Conservation (phyloP, 2,888 invertebrate species). For the Serripes groenlandicus region DNA sequence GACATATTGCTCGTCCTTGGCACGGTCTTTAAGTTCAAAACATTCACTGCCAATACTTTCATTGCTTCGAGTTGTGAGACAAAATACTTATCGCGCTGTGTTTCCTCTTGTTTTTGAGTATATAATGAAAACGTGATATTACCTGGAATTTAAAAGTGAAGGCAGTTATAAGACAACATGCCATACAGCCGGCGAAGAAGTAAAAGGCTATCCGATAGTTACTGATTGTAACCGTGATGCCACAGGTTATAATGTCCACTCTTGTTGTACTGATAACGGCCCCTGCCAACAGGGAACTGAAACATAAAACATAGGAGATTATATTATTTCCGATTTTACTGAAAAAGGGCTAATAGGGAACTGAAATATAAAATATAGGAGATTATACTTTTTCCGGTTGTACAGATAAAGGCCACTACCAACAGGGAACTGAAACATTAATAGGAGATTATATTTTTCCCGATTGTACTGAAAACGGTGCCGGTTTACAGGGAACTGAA, state of each 20-base stretch:
- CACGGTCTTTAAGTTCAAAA: too few relatives aligned
- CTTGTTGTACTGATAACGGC: slow-evolving; percentile 62
- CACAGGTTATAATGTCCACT: slow-evolving; percentile 46
- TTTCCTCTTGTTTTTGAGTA: too few relatives aligned
- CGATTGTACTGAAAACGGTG: too few relatives aligned
- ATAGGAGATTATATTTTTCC: background rate
- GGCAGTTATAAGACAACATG: slow-evolving; percentile 59
- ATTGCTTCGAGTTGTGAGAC: too few relatives aligned
- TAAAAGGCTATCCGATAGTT: slow-evolving; percentile 69
- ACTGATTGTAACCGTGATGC: slow-evolving; percentile 53
- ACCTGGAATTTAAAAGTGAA: slow-evolving; percentile 69
- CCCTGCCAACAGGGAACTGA: slow-evolving; percentile 65
- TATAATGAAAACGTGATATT: too few relatives aligned
- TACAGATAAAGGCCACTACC: slow-evolving; percentile 55
- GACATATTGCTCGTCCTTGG: too few relatives aligned
- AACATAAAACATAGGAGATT: background rate
- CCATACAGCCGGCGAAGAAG: slow-evolving; percentile 68
- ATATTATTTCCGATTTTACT: too few relatives aligned
- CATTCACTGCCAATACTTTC: too few relatives aligned
- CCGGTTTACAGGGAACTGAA: too few relatives aligned
- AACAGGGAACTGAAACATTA: slow-evolving; percentile 54
- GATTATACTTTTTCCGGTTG: slow-evolving; percentile 32
- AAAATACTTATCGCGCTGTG: too few relatives aligned
- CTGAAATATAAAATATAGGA: too few relatives aligned
- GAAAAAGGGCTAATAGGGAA: too few relatives aligned